Conservation (phyloP, 2,797 vertebrate genomes). For the Rhinoraja longicauda region DNA sequence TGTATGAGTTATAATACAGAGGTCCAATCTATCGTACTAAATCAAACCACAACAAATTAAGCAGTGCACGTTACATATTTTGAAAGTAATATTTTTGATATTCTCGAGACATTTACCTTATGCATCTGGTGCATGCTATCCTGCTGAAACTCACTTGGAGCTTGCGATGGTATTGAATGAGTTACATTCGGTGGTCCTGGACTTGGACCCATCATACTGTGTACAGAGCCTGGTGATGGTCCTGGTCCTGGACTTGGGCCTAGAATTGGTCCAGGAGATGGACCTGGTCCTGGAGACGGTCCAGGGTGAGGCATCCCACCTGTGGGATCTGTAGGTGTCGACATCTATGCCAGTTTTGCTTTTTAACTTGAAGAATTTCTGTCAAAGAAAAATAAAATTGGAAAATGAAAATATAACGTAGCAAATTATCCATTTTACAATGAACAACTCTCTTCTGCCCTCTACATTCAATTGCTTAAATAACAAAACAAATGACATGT, state of each 20-base stretch:
- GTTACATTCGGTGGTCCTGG: conserved; percentile 83
- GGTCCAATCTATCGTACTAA: not conserved
- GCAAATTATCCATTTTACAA: not conserved
- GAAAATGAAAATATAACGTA: not conserved
- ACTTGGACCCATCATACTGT: conserved; percentile 98
- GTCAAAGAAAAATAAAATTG: conserved; percentile 7
- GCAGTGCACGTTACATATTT: not conserved
- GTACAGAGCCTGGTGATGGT: conserved; percentile 89
- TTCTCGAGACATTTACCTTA: conserved; percentile 67
- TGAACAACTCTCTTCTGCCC: not conserved
- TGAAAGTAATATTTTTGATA: not conserved
- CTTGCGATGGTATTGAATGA: conserved; percentile 75
- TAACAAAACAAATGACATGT: not conserved
- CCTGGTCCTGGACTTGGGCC: conserved; percentile 94
- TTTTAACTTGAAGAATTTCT: conserved; percentile 41
- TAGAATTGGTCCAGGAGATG: conserved; percentile 88
- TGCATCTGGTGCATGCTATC: conserved; percentile 84
- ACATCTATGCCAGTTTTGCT: conserved; percentile 66
- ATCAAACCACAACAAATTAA: not conserved
- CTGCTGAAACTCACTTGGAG: conserved; percentile 77
- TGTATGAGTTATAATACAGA: too few species aligned
- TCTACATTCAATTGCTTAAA: not conserved
- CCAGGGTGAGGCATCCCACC: conserved; percentile 90
- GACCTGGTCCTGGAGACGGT: conserved; percentile 86
- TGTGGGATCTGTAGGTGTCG: conserved; percentile 78